Evolutionary conservation across 1,140 invertebrate species (phyloP), one percentile per base, ranked within the genome.

Genomic region (Pantala flavescens): DNA sequence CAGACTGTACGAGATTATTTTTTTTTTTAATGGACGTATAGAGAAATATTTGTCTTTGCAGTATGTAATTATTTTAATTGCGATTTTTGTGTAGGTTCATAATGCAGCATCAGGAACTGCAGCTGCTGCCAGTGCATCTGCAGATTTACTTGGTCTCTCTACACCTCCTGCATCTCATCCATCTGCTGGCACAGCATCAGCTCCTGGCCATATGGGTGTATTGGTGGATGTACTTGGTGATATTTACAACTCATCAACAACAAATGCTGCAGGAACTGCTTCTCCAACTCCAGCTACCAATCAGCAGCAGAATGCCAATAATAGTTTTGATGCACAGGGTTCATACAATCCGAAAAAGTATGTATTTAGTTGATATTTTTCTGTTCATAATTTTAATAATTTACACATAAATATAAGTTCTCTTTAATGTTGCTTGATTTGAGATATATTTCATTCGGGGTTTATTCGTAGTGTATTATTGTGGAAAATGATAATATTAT

Each of bases 211-310:
- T 79, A 89, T 91, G 75, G 89, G 89, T 73, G 87, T 90, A n/a
- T 83, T 97, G 72, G 87, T 96, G n/a, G 95, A 97, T 84, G 93
- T 97, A 23, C 85, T 97, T 72, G 94, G 94, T 24, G 94, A 96
- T 83, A 88, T 95, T 76, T 95, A 95, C 80, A 76, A 74, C 73
- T 76, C 73, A 72, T 70, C 73, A 23, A 73, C 76, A 12, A 74
- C 77, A 16, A 63, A 63, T 63, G 49, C 49, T 3, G 71, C 49
- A 72, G 78, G 75, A 63, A 89, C 85, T 76, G 82, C 83, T 74
- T 86, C 87, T 78, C 86, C 88, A 80, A 87, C 87, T 75, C 89
- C 87, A 81, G 85, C 80, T 23, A 12, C 12, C 12, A 63, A 63
- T 63, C 49, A 63, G 49, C 49, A 63, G 74, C 76, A 74, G 63